These are phyloP conservation scores for Drosophila bocqueti DNA, from an alignment of 1,140 invertebrate genomes.

Conservation along the genomic window DNA sequence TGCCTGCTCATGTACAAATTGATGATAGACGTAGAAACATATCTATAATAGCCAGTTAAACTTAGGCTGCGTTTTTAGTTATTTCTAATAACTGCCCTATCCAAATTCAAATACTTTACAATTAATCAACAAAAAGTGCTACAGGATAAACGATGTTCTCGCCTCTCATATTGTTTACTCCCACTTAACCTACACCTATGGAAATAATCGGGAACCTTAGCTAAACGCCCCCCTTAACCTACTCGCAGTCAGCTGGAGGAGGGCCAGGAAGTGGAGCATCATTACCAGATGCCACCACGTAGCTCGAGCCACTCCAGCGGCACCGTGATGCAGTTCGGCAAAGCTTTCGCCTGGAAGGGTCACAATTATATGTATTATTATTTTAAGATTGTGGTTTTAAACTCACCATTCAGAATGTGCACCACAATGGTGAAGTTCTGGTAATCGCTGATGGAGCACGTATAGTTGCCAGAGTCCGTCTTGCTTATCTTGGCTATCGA, in stretches of 20 bases:
- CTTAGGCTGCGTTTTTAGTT: conserved; percentile 71
- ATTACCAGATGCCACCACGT: conserved; percentile 27
- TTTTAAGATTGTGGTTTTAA: neutral
- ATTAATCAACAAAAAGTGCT: conserved; percentile 77
- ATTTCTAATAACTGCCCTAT: conserved; percentile 75
- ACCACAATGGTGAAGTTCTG: conserved; percentile 89
- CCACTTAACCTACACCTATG: conserved; percentile 55
- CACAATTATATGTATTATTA: no score
- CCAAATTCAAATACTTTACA: conserved; percentile 72
- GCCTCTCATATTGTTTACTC: conserved; percentile 26
- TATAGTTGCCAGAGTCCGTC: conserved; percentile 92
- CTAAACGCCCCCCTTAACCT: conserved; percentile 35
- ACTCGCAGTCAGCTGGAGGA: conserved; percentile 41
- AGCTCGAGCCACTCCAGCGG: conserved; percentile 16
- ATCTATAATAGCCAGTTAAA: conserved; percentile 61
- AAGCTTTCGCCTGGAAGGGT: conserved; percentile 87
- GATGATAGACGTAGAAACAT: conserved; percentile 65
- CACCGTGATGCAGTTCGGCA: conserved; percentile 87
- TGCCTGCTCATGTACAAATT: conserved; percentile 79
- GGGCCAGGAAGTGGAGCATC: conserved; percentile 43
- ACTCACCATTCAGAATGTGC: conserved; percentile 90
- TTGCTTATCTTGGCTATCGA: conserved; percentile 90
- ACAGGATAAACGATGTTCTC: conserved; percentile 34
- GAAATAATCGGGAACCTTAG: conserved; percentile 38
- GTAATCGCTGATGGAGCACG: conserved; percentile 89